Conservation (phyloP, 2,113 vertebrate genomes). For the Leptobrachium leishanense region DNA sequence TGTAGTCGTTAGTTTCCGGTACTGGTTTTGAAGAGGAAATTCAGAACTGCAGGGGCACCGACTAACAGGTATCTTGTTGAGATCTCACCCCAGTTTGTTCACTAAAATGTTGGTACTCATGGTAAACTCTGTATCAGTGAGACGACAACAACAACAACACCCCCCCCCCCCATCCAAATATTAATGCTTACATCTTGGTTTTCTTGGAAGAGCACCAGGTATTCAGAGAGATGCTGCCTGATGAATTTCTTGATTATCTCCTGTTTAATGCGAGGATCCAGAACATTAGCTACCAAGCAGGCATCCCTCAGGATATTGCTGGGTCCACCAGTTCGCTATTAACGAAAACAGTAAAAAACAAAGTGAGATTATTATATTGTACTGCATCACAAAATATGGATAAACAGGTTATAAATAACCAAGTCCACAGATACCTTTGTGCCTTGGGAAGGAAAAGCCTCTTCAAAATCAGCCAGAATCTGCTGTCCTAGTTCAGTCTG, state of each 20-base stretch:
- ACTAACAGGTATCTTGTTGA: too few species aligned
- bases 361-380: neutral
- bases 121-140: too few species aligned
- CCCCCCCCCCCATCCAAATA: too few species aligned
- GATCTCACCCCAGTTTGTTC: too few species aligned
- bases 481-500: conserved; percentile 95
- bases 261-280: conserved; percentile 94
- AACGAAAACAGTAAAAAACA: conserved; percentile 44
- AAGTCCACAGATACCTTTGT: conserved; percentile 77
- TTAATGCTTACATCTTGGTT: conserved; percentile 89
- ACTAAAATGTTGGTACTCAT: too few species aligned
- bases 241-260: conserved; percentile 99
- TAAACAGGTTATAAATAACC: too few species aligned
- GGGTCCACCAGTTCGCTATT: conserved; percentile 86
- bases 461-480: conserved; percentile 96
- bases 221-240: conserved; percentile 93
- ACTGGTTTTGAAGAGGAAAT: too few species aligned
- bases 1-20: too few species aligned
- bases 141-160: too few species aligned
- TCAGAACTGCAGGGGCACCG: too few species aligned
- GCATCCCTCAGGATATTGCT: conserved; percentile 94
- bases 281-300: conserved; percentile 91
- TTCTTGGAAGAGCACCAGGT: conserved; percentile 96
- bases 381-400: too few species aligned
- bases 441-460: conserved; percentile 92